Conservation (phyloP, 2,797 vertebrate species). For the Phrynocephalus forsythii region DNA sequence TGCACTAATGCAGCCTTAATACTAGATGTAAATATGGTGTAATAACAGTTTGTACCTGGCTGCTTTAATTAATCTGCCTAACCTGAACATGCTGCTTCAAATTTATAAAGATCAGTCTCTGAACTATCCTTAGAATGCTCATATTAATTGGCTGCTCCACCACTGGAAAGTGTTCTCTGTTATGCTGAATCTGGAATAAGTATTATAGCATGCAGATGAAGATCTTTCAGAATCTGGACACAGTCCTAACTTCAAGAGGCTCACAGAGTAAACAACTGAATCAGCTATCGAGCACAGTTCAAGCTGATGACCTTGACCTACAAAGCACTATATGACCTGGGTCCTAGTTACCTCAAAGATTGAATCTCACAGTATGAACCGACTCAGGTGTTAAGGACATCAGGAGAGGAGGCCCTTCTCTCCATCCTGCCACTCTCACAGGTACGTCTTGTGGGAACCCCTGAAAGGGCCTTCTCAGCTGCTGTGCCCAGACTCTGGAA, state of each 20-base stretch:
- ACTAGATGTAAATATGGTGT: slow-evolving; percentile 69
- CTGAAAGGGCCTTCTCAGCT: no score
- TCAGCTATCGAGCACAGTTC: no score
- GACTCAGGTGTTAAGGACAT: no score
- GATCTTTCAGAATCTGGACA: slow-evolving; percentile 13
- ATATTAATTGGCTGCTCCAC: slow-evolving; percentile 65
- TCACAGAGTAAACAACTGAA: slow-evolving; percentile 28
- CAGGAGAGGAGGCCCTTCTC: no score
- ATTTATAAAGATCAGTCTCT: slow-evolving; percentile 73
- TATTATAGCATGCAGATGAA: slow-evolving; percentile 25
- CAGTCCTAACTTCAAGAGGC: slow-evolving; percentile 46
- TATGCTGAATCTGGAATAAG: slow-evolving; percentile 42
- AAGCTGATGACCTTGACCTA: no score
- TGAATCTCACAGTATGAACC: no score
- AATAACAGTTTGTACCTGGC: slow-evolving; percentile 66
- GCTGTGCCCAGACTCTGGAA: no score
- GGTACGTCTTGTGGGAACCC: no score
- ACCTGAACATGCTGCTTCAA: slow-evolving; percentile 70
- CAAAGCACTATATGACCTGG: no score
- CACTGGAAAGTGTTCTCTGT: slow-evolving; percentile 55
- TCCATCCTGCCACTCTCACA: no score
- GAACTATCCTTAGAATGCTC: slow-evolving; percentile 59
- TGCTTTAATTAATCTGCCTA: slow-evolving; percentile 78
- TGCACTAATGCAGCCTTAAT: slow-evolving; percentile 69
- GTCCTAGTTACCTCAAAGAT: no score